Evolutionary conservation across 2,888 invertebrate species (phyloP), one percentile per base, ranked within the genome.

Genomic region (Machimus atricapillus): DNA sequence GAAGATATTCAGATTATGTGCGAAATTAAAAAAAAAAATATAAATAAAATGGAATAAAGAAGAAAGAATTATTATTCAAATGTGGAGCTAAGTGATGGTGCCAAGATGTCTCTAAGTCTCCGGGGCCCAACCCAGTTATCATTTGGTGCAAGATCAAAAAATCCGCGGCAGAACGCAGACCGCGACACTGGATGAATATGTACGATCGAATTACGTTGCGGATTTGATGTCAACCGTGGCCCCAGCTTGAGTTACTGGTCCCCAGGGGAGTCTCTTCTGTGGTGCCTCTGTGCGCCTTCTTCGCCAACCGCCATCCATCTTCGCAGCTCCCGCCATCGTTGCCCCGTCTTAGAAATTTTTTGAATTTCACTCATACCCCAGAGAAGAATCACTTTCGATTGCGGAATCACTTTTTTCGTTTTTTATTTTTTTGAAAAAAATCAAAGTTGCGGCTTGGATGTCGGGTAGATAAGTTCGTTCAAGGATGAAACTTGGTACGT

Each of bases 81-180:
- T 31, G 43, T 1, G 34, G 14, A 73, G 43, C 34, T 4, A 6
- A 73, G 4, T 23, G 27, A 76, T n/a, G 16, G 14, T 37, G 40
- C 40, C 76, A 76, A 76, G 40, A 37, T 27, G 40, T 82, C 82
- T 58, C 82, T 76, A 27, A 34, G 34, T 2, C 74, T 52, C 43
- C 27, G 66, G 66, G 12, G 58, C 66, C 82, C 82, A 82, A 66
- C 82, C 82, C 58, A 82, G 82, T 82, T 82, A 66, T 82, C 58
- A 82, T 82, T 52, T 82, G 66, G 82, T 66, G 82, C 82, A 82
- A 82, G 82, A 82, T 82, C 82, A 82, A 82, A 66, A 58, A 31
- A 19, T 34, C 34, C 19, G 27, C 56, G 58, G 40, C 56, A 31
- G 31, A 23, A 23, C 31, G n/a, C 66, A 82, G 82, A 82, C 46